Percentiles rank a stretch among this genome's conserved stretches.
Evolutionary conservation across 30 jellyfish, hydroid and myxozoan species (phyloP).

Genomic region (Haliclystus octoradiatus): DNA sequence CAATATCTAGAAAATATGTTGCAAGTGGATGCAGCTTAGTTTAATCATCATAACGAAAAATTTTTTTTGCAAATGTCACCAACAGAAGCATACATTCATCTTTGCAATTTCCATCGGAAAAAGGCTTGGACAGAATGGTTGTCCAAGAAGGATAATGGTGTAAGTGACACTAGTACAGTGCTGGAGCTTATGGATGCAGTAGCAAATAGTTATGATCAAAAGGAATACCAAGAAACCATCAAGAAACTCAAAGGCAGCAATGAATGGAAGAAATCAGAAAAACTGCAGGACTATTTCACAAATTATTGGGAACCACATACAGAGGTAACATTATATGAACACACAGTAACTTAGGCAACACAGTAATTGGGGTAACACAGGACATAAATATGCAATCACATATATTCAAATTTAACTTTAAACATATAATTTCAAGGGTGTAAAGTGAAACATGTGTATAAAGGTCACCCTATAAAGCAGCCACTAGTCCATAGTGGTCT

Average conservation of each 20-base stretch:
- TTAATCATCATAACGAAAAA: too few species aligned
- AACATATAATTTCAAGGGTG: too few species aligned
- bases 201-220: constrained; percentile 6
- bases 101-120: constrained; percentile 29
- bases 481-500: too few species aligned
- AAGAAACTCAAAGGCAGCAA: constrained; percentile 2
- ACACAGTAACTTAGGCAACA: too few species aligned
- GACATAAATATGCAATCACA: too few species aligned
- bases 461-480: too few species aligned
- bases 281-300: constrained; percentile 4
- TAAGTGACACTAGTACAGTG: constrained; percentile 7
- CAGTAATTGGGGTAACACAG: too few species aligned
- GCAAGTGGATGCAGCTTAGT: too few species aligned
- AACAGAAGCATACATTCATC: constrained; percentile 13
- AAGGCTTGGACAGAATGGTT: constrained; percentile 44
- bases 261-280: constrained; percentile 18
- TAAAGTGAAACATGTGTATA: too few species aligned
- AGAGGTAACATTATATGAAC: background rate
- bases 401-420: too few species aligned
- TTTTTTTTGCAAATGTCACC: background rate
- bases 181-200: constrained; percentile 10
- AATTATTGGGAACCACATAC: background rate
- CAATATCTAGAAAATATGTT: too few species aligned
- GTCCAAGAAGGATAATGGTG: constrained; percentile 23
- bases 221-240: background rate